Evolutionary conservation across 1,140 invertebrate species (phyloP).

Genomic region (Tetragnatha versicolor): DNA sequence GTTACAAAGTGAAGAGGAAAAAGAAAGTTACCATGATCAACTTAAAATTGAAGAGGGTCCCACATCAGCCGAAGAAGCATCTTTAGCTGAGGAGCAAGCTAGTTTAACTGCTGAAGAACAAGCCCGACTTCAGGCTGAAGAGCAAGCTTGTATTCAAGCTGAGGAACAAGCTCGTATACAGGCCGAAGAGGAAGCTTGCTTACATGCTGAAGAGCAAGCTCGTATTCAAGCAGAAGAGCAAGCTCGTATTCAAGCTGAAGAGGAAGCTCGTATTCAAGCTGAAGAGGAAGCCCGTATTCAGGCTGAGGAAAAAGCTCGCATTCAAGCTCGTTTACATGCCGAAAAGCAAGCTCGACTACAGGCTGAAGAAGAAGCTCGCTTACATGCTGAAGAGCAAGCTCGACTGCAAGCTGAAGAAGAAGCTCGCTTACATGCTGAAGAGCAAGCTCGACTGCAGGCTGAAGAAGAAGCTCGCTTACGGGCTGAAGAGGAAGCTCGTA

Average conservation of each 20-base stretch:
- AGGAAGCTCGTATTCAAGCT: constrained; percentile 15
- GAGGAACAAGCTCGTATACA: background rate
- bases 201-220: background rate
- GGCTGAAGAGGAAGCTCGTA: constrained; percentile 61
- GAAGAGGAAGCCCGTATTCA: constrained; percentile 5
- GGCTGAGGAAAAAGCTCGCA: constrained; percentile 2
- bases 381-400: background rate
- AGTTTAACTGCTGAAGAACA: background rate
- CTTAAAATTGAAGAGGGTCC: background rate
- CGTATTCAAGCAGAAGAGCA: background rate
- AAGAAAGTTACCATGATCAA: background rate
- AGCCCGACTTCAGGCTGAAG: background rate
- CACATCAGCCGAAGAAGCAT: background rate
- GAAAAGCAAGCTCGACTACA: constrained; percentile 4
- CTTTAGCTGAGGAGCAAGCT: background rate
- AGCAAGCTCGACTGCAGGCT: background rate
- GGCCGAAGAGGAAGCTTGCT: constrained; percentile 2
- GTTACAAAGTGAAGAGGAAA: background rate
- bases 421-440: constrained; percentile 7
- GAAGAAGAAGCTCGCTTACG: constrained; percentile 21
- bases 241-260: background rate
- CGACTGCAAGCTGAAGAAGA: background rate
- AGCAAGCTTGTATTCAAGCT: background rate
- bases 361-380: background rate
- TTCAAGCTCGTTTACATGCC: background rate